Evolutionary conservation across 2,797 vertebrate species (phyloP).

Genomic region (Acipenser ruthenus): DNA sequence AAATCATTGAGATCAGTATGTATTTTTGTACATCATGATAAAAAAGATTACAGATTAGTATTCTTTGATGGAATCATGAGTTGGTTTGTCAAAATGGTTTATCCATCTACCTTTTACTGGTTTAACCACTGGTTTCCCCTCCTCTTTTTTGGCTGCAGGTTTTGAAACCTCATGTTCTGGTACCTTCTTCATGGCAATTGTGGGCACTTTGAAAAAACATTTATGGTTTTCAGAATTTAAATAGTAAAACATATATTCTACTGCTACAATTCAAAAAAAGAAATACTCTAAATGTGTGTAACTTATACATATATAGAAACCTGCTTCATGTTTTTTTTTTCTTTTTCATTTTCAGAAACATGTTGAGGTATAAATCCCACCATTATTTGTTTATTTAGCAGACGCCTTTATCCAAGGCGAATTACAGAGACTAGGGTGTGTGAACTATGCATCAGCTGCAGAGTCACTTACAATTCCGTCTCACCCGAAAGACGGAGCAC

Average conservation of each 20-base stretch:
- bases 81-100: neutral
- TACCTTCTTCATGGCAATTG: conserved; percentile 15
- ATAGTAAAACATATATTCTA: neutral
- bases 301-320: no score
- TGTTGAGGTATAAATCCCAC: no score
- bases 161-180: conserved; percentile 17
- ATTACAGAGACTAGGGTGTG: no score
- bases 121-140: conserved; percentile 44
- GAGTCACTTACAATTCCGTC: no score
- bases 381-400: no score
- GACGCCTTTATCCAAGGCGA: no score
- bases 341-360: no score
- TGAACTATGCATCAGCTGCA: no score
- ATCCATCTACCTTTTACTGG: conserved; percentile 54
- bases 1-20: neutral
- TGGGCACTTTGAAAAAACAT: conserved; percentile 26
- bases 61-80: neutral
- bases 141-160: conserved; percentile 41
- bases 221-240: conserved; percentile 9
- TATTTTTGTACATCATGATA: neutral
- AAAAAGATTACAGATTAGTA: neutral
- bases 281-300: no score
- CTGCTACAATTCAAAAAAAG: no score
- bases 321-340: no score
- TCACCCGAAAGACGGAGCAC: no score